phyloP scores from a whole-genome alignment of 37 sponge, comb jelly and placozoan species.

The Chondrilla cf. caribensis region DNA sequence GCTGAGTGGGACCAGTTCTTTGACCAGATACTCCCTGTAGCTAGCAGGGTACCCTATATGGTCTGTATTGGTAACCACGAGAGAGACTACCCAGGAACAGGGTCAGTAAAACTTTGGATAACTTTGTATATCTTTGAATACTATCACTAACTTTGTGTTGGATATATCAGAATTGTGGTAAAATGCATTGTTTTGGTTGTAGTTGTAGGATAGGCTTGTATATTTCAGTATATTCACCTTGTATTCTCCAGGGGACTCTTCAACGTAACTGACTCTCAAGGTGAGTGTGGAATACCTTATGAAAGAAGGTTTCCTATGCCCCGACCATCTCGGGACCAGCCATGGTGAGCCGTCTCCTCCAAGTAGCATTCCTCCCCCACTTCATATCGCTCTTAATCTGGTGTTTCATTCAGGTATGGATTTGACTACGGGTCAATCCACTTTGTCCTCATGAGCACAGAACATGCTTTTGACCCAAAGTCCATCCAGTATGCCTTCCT shows the following conservation, averaged over 20 bases:
- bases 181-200: too few species aligned
- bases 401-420: slow-evolving; percentile 47
- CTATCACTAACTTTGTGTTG: too few species aligned
- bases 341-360: slow-evolving; percentile 42
- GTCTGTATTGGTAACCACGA: slow-evolving; percentile 81
- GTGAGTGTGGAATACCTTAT: slow-evolving; percentile 81
- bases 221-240: not conserved
- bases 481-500: slow-evolving; percentile 57
- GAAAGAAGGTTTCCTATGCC: slow-evolving; percentile 74
- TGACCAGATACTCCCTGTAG: slow-evolving; percentile 46
- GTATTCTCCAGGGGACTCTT: slow-evolving; percentile 2
- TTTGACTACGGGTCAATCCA: slow-evolving; percentile 68
- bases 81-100: slow-evolving; percentile 51
- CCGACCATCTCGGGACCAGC: slow-evolving; percentile 49
- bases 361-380: not conserved
- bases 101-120: slow-evolving; percentile 26
- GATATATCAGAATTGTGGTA: too few species aligned
- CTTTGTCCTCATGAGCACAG: slow-evolving; percentile 77
- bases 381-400: not conserved
- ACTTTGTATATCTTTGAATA: too few species aligned
- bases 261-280: slow-evolving; percentile 57
- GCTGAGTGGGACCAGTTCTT: slow-evolving; percentile 78
- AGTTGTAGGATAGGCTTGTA: too few species aligned
- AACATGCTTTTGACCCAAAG: slow-evolving; percentile 46
- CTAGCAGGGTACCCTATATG: slow-evolving; percentile 57